Evolutionary conservation across 2,113 vertebrate genomes (phyloP), one percentile per base, ranked within the genome.

Genomic region (Nothoprocta pentlandii): DNA sequence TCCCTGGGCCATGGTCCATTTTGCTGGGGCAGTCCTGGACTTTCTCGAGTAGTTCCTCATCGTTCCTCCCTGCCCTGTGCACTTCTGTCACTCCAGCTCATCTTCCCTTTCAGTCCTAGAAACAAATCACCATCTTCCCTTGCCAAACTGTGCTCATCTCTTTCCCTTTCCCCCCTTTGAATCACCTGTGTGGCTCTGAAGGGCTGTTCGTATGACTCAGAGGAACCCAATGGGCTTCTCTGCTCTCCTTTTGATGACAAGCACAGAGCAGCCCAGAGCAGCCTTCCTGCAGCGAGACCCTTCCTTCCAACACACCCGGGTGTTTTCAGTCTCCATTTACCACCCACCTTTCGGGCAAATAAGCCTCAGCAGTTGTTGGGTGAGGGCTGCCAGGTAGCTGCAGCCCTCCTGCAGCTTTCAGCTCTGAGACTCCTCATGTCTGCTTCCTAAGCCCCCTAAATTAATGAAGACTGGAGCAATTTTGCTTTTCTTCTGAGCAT

Each of bases 251-350:
- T 41, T 8, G 21, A 25, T 68, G 80, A 39, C 54, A 36, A 70
- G 42, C 47, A 58, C 61, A 12, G 12, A 32, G 25, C 12, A 53
- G 30, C 21, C 54, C 41, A 66, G 41, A 79, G 46, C 51, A 66
- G 39, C 58, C 44, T 70, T 26, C 20, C 42, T 61, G 73, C 2
- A 2, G 32, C 15, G 30, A 1, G 0, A 69, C 66, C 47, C 56
- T 83, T 17, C 54, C 16, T 85, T 73, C 41, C 34, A 4, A 28
- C 2, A 2, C 23, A 30, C 25, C 21, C 5, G 2, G 15, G 20
- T 8, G 6, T 2, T 47, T 3, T 12, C 11, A 1, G 3, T 16
- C 5, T 2, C 12, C 1, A 0, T 16, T 6, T 10, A 69, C 1
- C 42, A 20, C 17, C 22, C 42, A 3, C 32, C 51, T 67, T 6